These are phyloP conservation scores for Physella acuta DNA, from an alignment of 1,140 invertebrate species.

Conservation along the genomic window DNA sequence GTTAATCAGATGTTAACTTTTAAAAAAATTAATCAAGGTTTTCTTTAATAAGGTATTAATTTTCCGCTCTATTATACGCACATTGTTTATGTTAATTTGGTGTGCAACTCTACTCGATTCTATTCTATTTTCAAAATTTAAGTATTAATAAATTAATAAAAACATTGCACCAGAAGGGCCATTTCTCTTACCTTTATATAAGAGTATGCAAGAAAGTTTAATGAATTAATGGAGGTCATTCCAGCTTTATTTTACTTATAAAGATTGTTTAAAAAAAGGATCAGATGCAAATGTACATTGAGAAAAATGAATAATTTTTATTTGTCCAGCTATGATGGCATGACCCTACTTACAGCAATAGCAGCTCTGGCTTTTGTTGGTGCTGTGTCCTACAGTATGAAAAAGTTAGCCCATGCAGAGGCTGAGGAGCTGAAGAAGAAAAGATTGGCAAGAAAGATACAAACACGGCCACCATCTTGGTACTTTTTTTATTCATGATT, in stretches of 20 bases:
- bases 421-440: conserved; percentile 71
- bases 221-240: background rate
- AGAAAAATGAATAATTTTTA: too few species aligned
- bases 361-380: conserved; percentile 80
- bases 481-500: conserved; percentile 24
- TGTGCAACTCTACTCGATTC: too few species aligned
- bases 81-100: too few species aligned
- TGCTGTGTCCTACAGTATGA: conserved; percentile 82
- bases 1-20: too few species aligned
- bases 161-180: too few species aligned
- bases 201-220: background rate
- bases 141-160: too few species aligned
- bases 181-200: too few species aligned
- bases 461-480: conserved; percentile 39
- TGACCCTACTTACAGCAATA: conserved; percentile 79
- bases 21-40: too few species aligned
- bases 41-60: too few species aligned
- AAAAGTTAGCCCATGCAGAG: conserved; percentile 77
- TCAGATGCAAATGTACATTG: background rate
- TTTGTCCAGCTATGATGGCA: conserved; percentile 71
- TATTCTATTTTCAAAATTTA: too few species aligned
- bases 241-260: background rate
- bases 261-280: background rate
- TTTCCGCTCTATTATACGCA: too few species aligned
- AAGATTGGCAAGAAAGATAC: conserved; percentile 69